These are phyloP conservation scores for Agonopterix heracliana DNA, from an alignment of 2,888 invertebrate species.

Conservation along the genomic window DNA sequence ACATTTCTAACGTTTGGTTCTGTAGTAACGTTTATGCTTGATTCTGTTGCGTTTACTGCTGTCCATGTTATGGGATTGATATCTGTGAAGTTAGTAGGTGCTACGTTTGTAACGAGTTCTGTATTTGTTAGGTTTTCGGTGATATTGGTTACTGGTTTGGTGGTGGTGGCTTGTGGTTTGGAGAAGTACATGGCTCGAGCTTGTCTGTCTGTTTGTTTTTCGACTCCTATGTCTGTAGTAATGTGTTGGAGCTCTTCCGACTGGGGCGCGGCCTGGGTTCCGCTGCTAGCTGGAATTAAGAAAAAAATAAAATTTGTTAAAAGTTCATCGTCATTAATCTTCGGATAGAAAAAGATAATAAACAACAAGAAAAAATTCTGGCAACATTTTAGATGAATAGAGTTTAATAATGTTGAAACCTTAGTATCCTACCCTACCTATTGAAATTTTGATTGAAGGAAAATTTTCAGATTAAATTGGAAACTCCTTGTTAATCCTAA, in stretches of 20 bases:
- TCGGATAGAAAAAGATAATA: too few species aligned
- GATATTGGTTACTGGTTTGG: constrained; percentile 26
- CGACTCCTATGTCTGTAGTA: constrained; percentile 36
- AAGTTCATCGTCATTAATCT: not conserved
- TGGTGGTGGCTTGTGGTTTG: constrained; percentile 37
- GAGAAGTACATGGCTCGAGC: constrained; percentile 60
- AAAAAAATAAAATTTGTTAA: constrained; percentile 8
- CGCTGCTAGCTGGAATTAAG: constrained; percentile 50
- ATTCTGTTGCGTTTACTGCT: constrained; percentile 33
- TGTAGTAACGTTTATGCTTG: not conserved
- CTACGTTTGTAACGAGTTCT: constrained; percentile 7
- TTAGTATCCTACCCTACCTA: too few species aligned
- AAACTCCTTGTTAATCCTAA: too few species aligned
- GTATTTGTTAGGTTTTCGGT: constrained; percentile 18
- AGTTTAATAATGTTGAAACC: too few species aligned
- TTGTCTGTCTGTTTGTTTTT: constrained; percentile 43
- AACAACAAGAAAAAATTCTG: too few species aligned
- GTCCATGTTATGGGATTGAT: constrained; percentile 48
- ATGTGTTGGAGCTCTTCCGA: constrained; percentile 47
- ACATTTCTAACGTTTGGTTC: constrained; percentile 28
- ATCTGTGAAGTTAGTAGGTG: constrained; percentile 18
- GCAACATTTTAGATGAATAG: too few species aligned
- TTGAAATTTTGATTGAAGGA: too few species aligned
- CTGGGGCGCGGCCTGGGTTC: constrained; percentile 51
- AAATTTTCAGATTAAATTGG: too few species aligned